These are phyloP conservation scores for Microcebus griseorufus DNA, from an alignment of 2,113 vertebrate genomes.

Conservation along the genomic window DNA sequence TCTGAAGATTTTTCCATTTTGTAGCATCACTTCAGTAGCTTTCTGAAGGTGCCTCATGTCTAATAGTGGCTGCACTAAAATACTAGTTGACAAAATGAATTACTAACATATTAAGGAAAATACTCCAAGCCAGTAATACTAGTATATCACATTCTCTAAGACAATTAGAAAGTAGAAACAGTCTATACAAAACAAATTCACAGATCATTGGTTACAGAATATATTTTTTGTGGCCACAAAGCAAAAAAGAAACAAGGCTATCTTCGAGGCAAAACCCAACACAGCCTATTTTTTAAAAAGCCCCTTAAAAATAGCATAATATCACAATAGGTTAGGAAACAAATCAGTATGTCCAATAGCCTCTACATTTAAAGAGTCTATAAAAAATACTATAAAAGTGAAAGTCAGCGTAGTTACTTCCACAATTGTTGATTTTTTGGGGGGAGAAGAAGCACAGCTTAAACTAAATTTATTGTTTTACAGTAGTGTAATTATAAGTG, in stretches of 20 bases:
- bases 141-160: not conserved
- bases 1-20: not conserved
- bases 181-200: not conserved
- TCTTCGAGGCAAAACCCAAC: not conserved
- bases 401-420: not conserved
- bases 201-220: not conserved
- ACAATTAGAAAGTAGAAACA: not conserved
- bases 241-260: conserved; percentile 5
- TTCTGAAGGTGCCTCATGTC: not conserved
- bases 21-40: not conserved
- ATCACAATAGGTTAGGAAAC: not conserved
- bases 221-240: not conserved
- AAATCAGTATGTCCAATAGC: not conserved
- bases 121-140: not conserved
- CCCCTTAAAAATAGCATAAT: not conserved
- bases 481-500: not conserved
- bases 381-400: not conserved
- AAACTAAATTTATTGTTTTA: not conserved
- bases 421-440: fast-evolving
- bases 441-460: no score
- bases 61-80: not conserved
- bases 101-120: not conserved
- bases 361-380: not conserved
- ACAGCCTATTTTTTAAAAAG: not conserved
- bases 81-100: not conserved